These are phyloP conservation scores for Acestrorhynchus altus DNA, from an alignment of 2,797 vertebrate genomes.

Conservation along the genomic window DNA sequence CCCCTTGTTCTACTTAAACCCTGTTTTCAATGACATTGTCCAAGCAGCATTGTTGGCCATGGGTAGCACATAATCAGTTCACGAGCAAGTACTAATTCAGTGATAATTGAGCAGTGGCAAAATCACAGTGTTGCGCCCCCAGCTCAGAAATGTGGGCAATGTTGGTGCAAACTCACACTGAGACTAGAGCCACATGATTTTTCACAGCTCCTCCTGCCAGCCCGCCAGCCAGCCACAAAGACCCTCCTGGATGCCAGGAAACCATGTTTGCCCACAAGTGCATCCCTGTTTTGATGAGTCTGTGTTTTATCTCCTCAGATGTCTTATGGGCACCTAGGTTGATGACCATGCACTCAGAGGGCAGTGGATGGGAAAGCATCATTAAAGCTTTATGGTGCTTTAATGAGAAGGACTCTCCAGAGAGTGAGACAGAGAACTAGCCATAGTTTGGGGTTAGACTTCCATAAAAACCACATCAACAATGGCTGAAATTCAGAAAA, in stretches of 20 bases:
- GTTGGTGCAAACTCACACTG: constrained; percentile 29
- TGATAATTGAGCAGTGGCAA: constrained; percentile 37
- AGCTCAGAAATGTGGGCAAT: constrained; percentile 27
- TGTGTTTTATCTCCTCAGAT: constrained; percentile 27
- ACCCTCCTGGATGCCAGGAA: constrained; percentile 23
- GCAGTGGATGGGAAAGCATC: constrained; percentile 8
- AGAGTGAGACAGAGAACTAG: not conserved
- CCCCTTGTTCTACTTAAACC: not conserved
- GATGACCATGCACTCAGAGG: constrained; percentile 3
- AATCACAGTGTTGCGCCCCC: constrained; percentile 39
- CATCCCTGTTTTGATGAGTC: not conserved
- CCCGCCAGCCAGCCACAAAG: constrained; percentile 11
- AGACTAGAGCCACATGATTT: constrained; percentile 33
- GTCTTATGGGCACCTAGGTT: not conserved
- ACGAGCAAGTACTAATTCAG: constrained; percentile 31
- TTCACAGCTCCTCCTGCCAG: constrained; percentile 31
- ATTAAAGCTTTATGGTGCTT: constrained; percentile 14
- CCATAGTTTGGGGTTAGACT: not conserved
- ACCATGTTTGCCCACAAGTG: constrained; percentile 22
- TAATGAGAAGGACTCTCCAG: constrained; percentile 7
- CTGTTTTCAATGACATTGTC: not conserved
- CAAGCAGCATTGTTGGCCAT: not conserved
- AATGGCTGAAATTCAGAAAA: not conserved
- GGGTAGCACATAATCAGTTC: constrained; percentile 22
- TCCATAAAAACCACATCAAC: not conserved